A percentile compares a stretch with the other conserved stretches of the same genome.
These are phyloP conservation scores for Mesorhabditis sp. DNA, from an alignment of 2,888 invertebrate genomes.

Conservation along the genomic window DNA sequence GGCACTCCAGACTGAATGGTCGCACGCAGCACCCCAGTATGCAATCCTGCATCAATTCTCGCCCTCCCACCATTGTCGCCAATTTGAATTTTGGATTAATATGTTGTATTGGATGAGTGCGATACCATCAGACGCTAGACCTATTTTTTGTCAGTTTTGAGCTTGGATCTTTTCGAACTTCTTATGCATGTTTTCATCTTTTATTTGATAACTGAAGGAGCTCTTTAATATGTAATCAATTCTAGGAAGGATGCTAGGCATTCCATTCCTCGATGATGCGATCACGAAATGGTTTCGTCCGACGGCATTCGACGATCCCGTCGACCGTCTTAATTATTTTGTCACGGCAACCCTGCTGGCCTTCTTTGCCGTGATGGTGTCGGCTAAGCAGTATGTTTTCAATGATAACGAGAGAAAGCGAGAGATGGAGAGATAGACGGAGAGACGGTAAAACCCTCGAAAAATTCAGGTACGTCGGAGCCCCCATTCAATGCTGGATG, in stretches of 20 bases:
- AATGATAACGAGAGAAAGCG: background rate
- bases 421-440: background rate
- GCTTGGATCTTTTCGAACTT: too few species aligned
- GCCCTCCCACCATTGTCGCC: too few species aligned
- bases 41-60: too few species aligned
- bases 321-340: constrained; percentile 55
- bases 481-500: constrained; percentile 48
- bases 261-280: constrained; percentile 53
- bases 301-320: constrained; percentile 51
- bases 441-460: background rate
- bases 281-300: constrained; percentile 48
- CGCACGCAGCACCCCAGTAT: too few species aligned
- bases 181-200: too few species aligned
- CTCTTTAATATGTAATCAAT: too few species aligned
- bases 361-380: constrained; percentile 57
- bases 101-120: too few species aligned
- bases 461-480: constrained; percentile 44
- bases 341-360: constrained; percentile 48
- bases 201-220: too few species aligned
- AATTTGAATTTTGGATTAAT: too few species aligned
- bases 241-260: constrained; percentile 44
- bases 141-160: too few species aligned
- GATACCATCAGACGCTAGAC: too few species aligned
- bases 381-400: constrained; percentile 50
- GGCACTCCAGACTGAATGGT: too few species aligned